Evolutionary conservation across 2,888 invertebrate species (phyloP).

Genomic region (Loripinus fragilis): DNA sequence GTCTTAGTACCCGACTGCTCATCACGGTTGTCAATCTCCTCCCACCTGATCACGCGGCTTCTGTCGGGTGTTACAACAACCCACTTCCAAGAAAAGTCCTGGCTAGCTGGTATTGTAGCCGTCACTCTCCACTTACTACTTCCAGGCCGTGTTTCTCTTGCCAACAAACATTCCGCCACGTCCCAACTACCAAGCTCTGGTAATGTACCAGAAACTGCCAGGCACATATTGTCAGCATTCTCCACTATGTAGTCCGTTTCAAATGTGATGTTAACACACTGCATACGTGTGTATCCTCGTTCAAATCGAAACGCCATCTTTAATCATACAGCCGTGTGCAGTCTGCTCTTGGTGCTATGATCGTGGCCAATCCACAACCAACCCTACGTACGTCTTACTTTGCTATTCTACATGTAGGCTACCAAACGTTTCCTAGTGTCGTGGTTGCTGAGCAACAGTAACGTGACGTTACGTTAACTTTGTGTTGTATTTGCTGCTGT

Average conservation of each 20-base stretch:
- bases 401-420: too few species aligned
- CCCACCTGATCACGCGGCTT: not conserved
- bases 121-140: conserved; percentile 15
- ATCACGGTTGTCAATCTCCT: not conserved
- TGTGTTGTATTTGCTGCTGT: too few species aligned
- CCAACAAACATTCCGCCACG: conserved; percentile 3
- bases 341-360: conserved; percentile 1
- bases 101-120: not conserved
- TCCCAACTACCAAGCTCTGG: conserved; percentile 17
- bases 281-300: not conserved
- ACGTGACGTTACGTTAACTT: too few species aligned
- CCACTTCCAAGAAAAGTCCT: conserved; percentile 15
- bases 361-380: not conserved
- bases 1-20: not conserved
- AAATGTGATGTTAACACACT: conserved; percentile 7
- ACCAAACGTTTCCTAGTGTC: too few species aligned
- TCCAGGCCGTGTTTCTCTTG: not conserved
- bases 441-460: too few species aligned
- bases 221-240: not conserved
- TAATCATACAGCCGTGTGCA: not conserved
- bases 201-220: conserved; percentile 12
- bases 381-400: too few species aligned
- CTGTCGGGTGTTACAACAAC: not conserved
- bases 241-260: not conserved
- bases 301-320: not conserved